Evolutionary conservation across 2,113 vertebrate genomes (phyloP).

Genomic region (Notarius quadriscutis): DNA sequence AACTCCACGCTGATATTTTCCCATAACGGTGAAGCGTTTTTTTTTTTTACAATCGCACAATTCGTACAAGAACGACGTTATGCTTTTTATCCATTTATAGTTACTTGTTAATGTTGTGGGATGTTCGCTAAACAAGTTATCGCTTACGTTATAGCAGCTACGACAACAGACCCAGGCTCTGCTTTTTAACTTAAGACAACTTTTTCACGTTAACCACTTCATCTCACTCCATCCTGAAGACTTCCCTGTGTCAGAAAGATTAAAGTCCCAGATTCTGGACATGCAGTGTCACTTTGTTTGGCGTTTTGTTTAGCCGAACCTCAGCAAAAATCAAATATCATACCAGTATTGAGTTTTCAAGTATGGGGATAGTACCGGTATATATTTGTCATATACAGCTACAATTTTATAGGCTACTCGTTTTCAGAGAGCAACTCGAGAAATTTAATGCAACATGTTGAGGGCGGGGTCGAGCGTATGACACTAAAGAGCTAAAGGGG

Average conservation of each 20-base stretch:
- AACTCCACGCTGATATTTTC: too few relatives aligned
- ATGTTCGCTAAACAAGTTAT: too few relatives aligned
- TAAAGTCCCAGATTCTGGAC: not conserved
- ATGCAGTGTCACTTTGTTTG: not conserved
- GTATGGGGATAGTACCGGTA: too few relatives aligned
- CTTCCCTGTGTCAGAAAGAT: not conserved
- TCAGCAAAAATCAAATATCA: not conserved
- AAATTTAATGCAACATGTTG: too few relatives aligned
- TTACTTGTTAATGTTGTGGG: not conserved
- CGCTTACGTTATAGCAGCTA: too few relatives aligned
- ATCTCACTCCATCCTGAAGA: not conserved
- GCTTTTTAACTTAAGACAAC: too few relatives aligned
- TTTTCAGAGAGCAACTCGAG: too few relatives aligned
- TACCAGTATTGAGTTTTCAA: not conserved
- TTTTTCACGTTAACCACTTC: not conserved
- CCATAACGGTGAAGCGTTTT: not conserved
- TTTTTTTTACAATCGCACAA: not conserved
- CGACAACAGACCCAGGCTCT: too few relatives aligned
- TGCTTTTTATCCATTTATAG: not conserved
- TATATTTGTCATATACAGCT: too few relatives aligned
- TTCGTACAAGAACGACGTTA: not conserved
- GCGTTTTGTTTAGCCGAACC: not conserved
- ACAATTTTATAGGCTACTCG: too few relatives aligned
- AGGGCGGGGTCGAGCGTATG: not conserved
- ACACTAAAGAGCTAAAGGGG: not conserved